Conservation (phyloP, 2,113 vertebrate species). For the Paramormyrops kingsleyae region DNA sequence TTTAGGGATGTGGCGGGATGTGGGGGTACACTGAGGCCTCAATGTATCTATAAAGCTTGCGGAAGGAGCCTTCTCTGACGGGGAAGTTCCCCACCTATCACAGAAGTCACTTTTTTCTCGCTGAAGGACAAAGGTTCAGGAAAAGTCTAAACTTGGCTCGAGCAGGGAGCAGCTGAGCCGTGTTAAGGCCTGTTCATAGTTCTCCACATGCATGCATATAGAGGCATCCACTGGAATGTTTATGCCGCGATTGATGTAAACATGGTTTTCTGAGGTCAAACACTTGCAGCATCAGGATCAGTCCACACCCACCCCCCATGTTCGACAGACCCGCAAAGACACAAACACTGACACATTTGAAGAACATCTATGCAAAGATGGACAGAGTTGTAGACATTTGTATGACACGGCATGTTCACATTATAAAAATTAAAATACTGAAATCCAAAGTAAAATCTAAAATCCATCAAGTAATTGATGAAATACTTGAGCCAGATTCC, state of each 20-base stretch:
- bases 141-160: not conserved
- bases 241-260: not conserved
- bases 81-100: not conserved
- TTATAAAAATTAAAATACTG: not conserved
- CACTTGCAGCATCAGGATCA: not conserved
- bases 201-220: not conserved
- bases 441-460: not conserved
- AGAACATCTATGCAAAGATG: not conserved
- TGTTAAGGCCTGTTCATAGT: not conserved
- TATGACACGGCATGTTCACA: not conserved
- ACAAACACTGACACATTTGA: not conserved
- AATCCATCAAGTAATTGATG: not conserved
- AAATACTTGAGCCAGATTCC: not conserved
- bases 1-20: not conserved
- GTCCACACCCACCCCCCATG: not conserved
- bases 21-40: not conserved
- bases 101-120: not conserved
- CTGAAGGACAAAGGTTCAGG: conserved; percentile 16
- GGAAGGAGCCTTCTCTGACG: not conserved
- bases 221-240: not conserved
- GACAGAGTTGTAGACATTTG: not conserved
- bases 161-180: not conserved
- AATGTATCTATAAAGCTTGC: not conserved
- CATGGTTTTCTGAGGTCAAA: not conserved
- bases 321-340: not conserved